Evolutionary conservation across 2,888 invertebrate species (phyloP).

Genomic region (Drosophila birchii): DNA sequence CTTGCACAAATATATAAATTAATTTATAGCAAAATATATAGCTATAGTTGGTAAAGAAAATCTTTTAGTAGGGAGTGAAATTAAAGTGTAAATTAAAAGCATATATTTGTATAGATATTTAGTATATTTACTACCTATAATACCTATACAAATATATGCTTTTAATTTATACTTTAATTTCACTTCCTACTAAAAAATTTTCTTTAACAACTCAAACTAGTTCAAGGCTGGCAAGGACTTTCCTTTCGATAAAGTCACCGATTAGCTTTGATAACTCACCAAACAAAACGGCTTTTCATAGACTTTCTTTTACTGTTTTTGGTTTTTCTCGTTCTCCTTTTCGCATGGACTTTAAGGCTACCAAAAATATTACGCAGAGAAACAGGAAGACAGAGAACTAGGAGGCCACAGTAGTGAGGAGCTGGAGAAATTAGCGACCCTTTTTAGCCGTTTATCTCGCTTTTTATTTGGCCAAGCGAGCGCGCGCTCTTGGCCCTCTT

Average conservation of each 20-base stretch:
- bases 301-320: background rate
- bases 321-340: no score
- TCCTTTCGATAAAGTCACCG: conserved; percentile 10
- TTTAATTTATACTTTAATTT: background rate
- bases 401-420: background rate
- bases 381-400: background rate
- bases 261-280: conserved; percentile 36
- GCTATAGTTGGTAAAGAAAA: no score
- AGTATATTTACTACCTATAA: no score
- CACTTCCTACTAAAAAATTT: background rate
- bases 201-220: background rate
- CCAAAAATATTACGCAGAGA: conserved; percentile 8
- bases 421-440: conserved; percentile 44
- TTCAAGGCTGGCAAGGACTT: conserved; percentile 21
- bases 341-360: conserved; percentile 11
- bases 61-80: no score
- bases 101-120: no score
- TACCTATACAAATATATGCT: no score
- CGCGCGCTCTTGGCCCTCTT: conserved; percentile 31
- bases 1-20: background rate
- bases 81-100: no score
- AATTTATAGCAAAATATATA: background rate
- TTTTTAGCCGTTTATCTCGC: conserved; percentile 67
- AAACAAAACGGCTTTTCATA: conserved; percentile 3
- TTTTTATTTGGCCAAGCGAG: conserved; percentile 65